These are phyloP conservation scores for Linepithema humile DNA, from an alignment of 1,140 invertebrate genomes.

Conservation along the genomic window DNA sequence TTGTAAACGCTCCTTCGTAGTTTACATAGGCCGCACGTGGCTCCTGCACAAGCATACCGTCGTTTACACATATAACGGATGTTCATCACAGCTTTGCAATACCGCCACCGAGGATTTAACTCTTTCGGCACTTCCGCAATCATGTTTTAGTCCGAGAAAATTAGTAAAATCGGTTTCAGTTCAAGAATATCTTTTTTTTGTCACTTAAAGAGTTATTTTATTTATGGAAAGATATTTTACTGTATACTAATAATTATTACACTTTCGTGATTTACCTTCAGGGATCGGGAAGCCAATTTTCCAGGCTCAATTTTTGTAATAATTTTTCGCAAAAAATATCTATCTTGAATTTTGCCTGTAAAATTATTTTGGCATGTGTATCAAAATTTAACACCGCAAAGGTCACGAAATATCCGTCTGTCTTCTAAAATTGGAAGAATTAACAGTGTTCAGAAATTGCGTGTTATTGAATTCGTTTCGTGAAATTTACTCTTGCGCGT, in stretches of 20 bases:
- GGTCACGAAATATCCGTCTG: too few relatives aligned
- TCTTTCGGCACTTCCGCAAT: not conserved
- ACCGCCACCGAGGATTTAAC: not conserved
- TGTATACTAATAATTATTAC: not conserved
- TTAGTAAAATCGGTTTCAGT: not conserved
- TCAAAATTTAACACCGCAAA: too few relatives aligned
- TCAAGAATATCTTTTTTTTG: not conserved
- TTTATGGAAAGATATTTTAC: not conserved
- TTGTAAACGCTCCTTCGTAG: conserved; percentile 28
- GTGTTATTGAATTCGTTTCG: not conserved
- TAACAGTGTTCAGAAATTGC: not conserved
- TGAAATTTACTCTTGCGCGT: not conserved
- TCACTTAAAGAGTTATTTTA: not conserved
- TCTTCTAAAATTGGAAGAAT: too few relatives aligned
- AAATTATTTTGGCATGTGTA: too few relatives aligned
- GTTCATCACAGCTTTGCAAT: conserved; percentile 10
- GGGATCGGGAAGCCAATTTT: too few relatives aligned
- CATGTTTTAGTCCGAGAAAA: not conserved
- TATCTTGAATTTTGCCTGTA: too few relatives aligned
- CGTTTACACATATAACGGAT: conserved; percentile 57
- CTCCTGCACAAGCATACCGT: conserved; percentile 28
- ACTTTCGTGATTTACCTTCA: not conserved
- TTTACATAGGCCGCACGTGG: conserved; percentile 67
- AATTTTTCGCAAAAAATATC: too few relatives aligned
- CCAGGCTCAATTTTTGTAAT: too few relatives aligned